A percentile compares a stretch with the other conserved stretches of the same genome.
Evolutionary conservation across 2,888 invertebrate genomes (phyloP).

Genomic region (Agrotis segetum): DNA sequence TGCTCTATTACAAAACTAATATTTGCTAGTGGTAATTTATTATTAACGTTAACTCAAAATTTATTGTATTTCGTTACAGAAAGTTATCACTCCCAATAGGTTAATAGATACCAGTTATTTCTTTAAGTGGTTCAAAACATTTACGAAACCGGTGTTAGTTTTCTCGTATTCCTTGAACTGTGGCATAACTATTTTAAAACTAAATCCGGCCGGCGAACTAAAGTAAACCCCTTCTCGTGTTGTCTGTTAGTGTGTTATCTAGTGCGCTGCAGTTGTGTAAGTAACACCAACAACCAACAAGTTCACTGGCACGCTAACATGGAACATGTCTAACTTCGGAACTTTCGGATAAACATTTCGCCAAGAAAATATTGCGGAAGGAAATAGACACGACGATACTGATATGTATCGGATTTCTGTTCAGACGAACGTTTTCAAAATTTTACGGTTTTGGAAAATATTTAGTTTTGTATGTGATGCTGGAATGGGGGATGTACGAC

Average conservation of each 20-base stretch:
- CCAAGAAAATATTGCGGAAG: slow-evolving; percentile 59
- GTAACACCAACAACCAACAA: slow-evolving; percentile 77
- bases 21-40: slow-evolving; percentile 40
- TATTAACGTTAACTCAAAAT: slow-evolving; percentile 30
- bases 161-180: slow-evolving; percentile 55
- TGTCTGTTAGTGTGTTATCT: slow-evolving; percentile 77
- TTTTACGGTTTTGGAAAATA: slow-evolving; percentile 22
- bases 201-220: slow-evolving; percentile 58
- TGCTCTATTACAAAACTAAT: slow-evolving; percentile 42
- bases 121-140: slow-evolving; percentile 40
- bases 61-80: slow-evolving; percentile 44
- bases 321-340: slow-evolving; percentile 67
- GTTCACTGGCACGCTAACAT: slow-evolving; percentile 82
- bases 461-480: slow-evolving; percentile 43
- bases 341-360: slow-evolving; percentile 67
- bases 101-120: slow-evolving; percentile 50
- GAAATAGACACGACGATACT: slow-evolving; percentile 49
- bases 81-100: slow-evolving; percentile 47
- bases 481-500: slow-evolving; percentile 4
- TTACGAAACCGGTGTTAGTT: slow-evolving; percentile 41
- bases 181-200: slow-evolving; percentile 56
- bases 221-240: slow-evolving; percentile 64
- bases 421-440: slow-evolving; percentile 38
- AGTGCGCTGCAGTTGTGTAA: slow-evolving; percentile 75
- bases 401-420: slow-evolving; percentile 55